Percentiles rank a stretch among this genome's conserved stretches.
These are phyloP conservation scores for Schizothorax lantsangensis DNA, from an alignment of 2,797 vertebrate species.

Conservation along the genomic window DNA sequence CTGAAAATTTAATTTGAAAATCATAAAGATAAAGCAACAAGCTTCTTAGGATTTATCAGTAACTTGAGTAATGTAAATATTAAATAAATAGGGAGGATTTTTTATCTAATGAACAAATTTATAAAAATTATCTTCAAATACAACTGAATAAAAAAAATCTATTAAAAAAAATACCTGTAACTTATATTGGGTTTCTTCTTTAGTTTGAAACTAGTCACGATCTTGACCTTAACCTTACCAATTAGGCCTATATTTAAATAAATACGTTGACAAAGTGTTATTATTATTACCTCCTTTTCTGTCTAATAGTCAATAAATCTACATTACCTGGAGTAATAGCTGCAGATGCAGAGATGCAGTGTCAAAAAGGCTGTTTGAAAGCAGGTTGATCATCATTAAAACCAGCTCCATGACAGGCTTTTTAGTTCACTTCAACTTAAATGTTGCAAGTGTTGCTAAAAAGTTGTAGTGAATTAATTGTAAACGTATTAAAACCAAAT, in stretches of 20 bases:
- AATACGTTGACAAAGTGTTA: neutral
- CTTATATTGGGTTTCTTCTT: no score
- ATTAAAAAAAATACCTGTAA: no score
- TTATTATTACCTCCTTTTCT: neutral
- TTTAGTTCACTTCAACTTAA: neutral
- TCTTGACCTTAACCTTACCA: no score
- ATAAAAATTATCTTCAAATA: no score
- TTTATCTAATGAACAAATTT: no score
- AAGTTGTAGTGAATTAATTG: neutral
- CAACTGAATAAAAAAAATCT: no score
- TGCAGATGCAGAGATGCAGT: neutral
- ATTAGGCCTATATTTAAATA: neutral
- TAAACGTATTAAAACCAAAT: neutral
- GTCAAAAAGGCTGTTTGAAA: neutral
- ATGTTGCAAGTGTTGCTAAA: neutral
- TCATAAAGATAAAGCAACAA: neutral
- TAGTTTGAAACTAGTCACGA: no score
- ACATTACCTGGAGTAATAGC: neutral
- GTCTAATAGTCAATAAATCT: neutral
- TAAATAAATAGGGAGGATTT: neutral
- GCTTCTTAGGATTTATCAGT: neutral
- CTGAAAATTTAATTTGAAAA: slow-evolving; percentile 8
- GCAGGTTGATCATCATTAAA: neutral
- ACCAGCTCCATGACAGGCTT: no score
- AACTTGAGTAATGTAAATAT: neutral